Evolutionary conservation across 92 coral and sea anemone genomes (phyloP), one percentile per base, ranked within the genome.

Genomic region (Porites lobata): DNA sequence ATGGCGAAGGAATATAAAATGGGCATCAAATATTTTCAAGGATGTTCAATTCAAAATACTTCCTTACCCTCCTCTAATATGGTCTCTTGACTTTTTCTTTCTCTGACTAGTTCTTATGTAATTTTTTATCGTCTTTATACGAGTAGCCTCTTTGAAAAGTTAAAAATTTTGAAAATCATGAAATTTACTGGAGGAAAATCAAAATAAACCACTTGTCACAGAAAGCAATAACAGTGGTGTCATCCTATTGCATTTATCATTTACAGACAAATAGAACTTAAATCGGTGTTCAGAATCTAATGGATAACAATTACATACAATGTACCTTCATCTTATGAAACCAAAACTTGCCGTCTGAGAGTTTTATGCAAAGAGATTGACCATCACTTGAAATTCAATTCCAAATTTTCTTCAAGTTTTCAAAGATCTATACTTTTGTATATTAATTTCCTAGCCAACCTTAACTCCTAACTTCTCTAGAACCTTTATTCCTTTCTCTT

Each of bases 381-480:
- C 12, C 64, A 69, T 22, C 65, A 68, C 32, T 67, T 47, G 59
- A 72, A 72, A 47, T 75, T 83, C 70, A 59, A 61, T 75, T 73
- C 26, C 65, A 51, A 84, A 50, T 62, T 61, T 59, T 38, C 69
- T 43, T 62, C 18, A 84, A 50, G 80, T 84, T 50, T 58, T 20
- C 64, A 74, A 75, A 65, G 52, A 22, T 65, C 53, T 19, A 65
- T 73, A 84, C 38, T 71, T 38, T 66, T 15, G 50, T 52, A 52
- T 1, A 7, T 4, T 6, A 75, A 64, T 50, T 9, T 47, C 80
- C 87, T 89, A 95, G 89, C 96, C 88, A 69, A 93, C 95, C 85
- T 93, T 93, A 38, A 96, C 93, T 65, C 98, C 99, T 57, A 96
- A 90, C 83, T 96, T 96, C 80, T 96, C 99, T 91, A 96, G 85